Base-by-base conservation (phyloP, 2,113 vertebrate genomes). In the Typhlomys cinereus region DNA sequence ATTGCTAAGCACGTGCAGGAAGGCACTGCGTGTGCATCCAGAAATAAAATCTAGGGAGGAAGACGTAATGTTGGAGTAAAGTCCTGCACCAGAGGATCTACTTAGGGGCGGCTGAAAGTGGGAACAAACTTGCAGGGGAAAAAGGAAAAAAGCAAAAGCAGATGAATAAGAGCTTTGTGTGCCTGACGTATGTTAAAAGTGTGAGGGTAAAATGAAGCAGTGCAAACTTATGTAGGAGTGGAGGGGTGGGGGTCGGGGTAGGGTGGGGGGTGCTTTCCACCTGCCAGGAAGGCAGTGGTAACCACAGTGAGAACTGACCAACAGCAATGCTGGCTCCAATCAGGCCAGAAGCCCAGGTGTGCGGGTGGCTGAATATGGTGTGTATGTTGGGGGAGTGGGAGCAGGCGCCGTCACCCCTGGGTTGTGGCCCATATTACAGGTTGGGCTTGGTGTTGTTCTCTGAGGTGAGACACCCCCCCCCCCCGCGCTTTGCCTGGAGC, bases 401-500 rank as follows among this genome's bases (percentile, higher is more conserved):
- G 84, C n/a, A 70, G 61, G 31, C 64, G 44, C 36, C 36, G 31
- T 50, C 48, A 69, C n/a, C 64, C 20, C 44, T 29, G 85, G 48
- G 14, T 41, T 92, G 82, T 14, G 36, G 36, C 39, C 39, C 14
- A 17, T 88, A 46, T 8, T 36, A 13, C 11, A 44, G 41, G 23
- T 23, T 83, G 36, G 48, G 57, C 82, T 64, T 48, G 27, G 57
- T 85, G 18, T 36, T 66, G 29, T 88, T 95, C 96, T 82, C 54
- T 74, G 67, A 59, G 52, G 66, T 67, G 76, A 88, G 52, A 36
- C 25, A 50, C 25, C 27, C 31, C 52, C 74, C n/a, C 66, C n/a
- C n/a, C n/a, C n/a, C 46, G 34, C 82, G n/a, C 66, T 95, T 89
- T 0, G 4, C 86, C 61, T 75, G 90, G 79, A 94, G 89, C 46